phyloP scores from a whole-genome alignment of 2,113 vertebrate genomes.

The Otolemur garnettii region DNA sequence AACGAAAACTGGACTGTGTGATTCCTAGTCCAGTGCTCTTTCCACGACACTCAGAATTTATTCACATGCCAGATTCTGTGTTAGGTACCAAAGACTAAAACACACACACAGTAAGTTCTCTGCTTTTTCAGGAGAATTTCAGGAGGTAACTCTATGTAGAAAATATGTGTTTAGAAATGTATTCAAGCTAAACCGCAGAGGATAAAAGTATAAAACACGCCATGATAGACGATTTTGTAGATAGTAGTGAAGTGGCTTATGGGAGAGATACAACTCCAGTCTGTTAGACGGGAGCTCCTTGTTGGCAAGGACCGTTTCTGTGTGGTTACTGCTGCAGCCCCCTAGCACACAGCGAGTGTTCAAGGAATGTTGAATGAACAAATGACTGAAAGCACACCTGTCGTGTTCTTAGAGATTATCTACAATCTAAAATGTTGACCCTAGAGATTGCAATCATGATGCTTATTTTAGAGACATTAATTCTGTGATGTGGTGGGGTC shows the following conservation, averaged over 20 bases:
- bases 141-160: neutral
- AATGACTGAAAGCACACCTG: neutral
- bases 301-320: neutral
- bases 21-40: neutral
- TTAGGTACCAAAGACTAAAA: neutral
- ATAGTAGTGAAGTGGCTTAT: neutral
- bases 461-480: neutral
- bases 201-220: neutral
- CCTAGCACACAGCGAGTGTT: neutral
- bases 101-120: neutral
- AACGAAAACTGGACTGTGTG: neutral
- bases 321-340: neutral
- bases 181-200: neutral
- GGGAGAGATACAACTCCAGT: neutral
- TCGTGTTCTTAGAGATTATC: neutral
- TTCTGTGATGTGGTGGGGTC: neutral
- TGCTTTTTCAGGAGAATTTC: conserved; percentile 27
- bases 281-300: neutral
- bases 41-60: neutral
- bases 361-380: neutral
- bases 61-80: neutral
- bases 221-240: neutral
- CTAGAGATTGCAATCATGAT: neutral
- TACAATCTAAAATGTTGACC: neutral
- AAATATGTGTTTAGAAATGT: neutral